Evolutionary conservation across 2,888 invertebrate species (phyloP).

Genomic region (Blomia tropicalis): DNA sequence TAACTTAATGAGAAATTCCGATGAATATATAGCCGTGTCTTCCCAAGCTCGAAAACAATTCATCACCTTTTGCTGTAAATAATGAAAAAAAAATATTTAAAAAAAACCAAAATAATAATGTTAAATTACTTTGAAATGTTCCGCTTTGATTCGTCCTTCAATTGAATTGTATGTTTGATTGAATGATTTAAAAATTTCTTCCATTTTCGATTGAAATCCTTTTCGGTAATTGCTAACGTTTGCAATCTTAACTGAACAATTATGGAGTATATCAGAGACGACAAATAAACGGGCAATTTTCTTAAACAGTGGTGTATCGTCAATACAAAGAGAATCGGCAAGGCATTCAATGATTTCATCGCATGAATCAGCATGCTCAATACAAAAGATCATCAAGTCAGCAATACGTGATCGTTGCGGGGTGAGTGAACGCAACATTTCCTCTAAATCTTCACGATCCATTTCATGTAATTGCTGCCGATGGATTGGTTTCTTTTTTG

Average conservation of each 20-base stretch:
- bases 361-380: constrained; percentile 93
- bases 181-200: constrained; percentile 58
- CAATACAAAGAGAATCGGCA: constrained; percentile 62
- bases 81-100: constrained; percentile 16
- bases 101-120: constrained; percentile 1
- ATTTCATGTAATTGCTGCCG: constrained; percentile 39
- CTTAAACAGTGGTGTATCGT: constrained; percentile 59
- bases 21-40: constrained; percentile 89
- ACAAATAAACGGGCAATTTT: constrained; percentile 85
- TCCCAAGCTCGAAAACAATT: constrained; percentile 89
- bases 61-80: constrained; percentile 51
- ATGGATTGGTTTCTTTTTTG: neutral
- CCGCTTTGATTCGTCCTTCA: constrained; percentile 75
- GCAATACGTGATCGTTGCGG: constrained; percentile 66
- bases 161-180: constrained; percentile 55
- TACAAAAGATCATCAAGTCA: constrained; percentile 96
- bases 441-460: constrained; percentile 80
- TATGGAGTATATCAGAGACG: constrained; percentile 88
- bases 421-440: constrained; percentile 65
- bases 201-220: constrained; percentile 59
- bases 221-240: constrained; percentile 83
- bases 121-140: constrained; percentile 63
- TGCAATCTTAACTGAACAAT: constrained; percentile 85
- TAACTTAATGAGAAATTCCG: constrained; percentile 67
- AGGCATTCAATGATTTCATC: constrained; percentile 87